Percentiles rank a stretch among this genome's conserved stretches.
These are phyloP conservation scores for Misgurnus mizolepis DNA, from an alignment of 2,113 vertebrate species.

Conservation along the genomic window DNA sequence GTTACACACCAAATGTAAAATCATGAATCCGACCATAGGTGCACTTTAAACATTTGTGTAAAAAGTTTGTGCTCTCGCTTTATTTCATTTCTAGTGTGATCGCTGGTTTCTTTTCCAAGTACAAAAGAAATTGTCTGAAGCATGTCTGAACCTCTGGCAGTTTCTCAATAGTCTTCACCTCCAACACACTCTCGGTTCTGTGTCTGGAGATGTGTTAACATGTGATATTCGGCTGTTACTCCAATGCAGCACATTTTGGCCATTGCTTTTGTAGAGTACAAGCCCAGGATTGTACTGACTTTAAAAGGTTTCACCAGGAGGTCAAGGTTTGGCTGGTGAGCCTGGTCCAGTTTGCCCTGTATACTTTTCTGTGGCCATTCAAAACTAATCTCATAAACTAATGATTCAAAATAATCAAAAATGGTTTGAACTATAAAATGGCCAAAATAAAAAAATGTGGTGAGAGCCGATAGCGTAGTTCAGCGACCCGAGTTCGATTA, in stretches of 20 bases:
- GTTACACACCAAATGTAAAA: no score
- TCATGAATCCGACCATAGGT: no score
- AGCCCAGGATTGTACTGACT: slow-evolving; percentile 27
- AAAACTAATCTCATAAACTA: no score
- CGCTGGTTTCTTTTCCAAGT: background rate
- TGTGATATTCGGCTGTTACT: background rate
- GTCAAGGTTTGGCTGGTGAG: no score
- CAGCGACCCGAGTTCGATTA: no score
- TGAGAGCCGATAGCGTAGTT: no score
- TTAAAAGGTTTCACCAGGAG: background rate
- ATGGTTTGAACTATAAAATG: no score
- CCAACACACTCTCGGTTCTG: background rate
- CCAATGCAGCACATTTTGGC: background rate
- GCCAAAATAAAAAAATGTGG: no score
- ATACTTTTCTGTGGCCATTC: no score
- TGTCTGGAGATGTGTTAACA: slow-evolving; percentile 3
- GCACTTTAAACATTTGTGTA: background rate
- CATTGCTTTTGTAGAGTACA: slow-evolving; percentile 3
- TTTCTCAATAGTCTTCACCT: slow-evolving; percentile 3
- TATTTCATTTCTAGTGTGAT: background rate
- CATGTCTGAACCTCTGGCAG: background rate
- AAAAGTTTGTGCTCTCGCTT: background rate
- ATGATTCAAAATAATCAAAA: no score
- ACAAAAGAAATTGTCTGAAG: background rate
- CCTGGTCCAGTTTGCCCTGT: no score